phyloP scores from a whole-genome alignment of 2,888 invertebrate genomes.

The Eupithecia subumbrata region DNA sequence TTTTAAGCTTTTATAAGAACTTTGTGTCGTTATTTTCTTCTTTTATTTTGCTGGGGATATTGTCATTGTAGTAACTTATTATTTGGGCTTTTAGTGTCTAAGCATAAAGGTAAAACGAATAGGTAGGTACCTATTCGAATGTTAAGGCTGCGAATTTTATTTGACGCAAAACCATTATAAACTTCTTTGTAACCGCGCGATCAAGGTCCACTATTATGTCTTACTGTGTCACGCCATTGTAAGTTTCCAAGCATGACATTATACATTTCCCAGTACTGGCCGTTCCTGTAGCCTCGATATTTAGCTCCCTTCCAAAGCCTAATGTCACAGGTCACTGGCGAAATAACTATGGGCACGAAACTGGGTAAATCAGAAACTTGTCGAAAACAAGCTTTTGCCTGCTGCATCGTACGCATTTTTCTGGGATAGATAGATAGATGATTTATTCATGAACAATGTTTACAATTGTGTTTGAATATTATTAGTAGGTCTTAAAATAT shows the following conservation, averaged over 20 bases:
- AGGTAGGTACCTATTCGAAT: background rate
- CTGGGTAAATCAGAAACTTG: constrained; percentile 28
- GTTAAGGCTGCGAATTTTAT: background rate
- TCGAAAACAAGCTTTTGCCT: background rate
- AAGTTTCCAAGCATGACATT: constrained; percentile 55
- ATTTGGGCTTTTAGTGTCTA: too few relatives aligned
- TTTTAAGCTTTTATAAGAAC: too few relatives aligned
- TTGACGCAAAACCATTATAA: background rate
- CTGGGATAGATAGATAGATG: too few relatives aligned
- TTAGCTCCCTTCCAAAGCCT: constrained; percentile 54
- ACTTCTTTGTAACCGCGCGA: background rate
- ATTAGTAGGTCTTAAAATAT: too few relatives aligned
- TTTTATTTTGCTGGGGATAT: too few relatives aligned
- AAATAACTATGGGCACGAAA: constrained; percentile 37
- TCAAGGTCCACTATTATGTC: background rate
- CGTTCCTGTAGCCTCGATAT: constrained; percentile 58
- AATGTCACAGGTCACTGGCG: constrained; percentile 61
- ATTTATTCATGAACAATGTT: too few relatives aligned
- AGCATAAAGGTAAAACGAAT: too few relatives aligned
- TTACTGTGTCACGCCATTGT: constrained; percentile 46
- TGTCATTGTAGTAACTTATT: too few relatives aligned
- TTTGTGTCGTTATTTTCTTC: too few relatives aligned
- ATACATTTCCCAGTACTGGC: constrained; percentile 31
- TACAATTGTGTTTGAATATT: too few relatives aligned
- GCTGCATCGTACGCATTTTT: background rate